phyloP scores from a whole-genome alignment of 2,888 invertebrate genomes.

The Onthophagus sagittarius region DNA sequence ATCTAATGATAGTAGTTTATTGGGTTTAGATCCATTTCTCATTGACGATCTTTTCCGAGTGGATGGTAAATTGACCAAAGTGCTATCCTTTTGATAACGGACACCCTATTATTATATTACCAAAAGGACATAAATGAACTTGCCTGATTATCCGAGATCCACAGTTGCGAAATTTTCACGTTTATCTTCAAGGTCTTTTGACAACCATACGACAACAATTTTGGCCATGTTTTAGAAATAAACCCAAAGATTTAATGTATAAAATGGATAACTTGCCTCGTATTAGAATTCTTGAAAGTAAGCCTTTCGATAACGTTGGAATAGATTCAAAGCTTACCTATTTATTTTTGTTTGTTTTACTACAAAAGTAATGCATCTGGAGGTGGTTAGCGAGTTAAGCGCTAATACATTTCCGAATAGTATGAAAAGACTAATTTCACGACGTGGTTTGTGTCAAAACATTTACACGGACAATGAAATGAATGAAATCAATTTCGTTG shows the following conservation, averaged over 20 bases:
- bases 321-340: slow-evolving; percentile 20
- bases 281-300: not conserved
- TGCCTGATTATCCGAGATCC: slow-evolving; percentile 20
- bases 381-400: not conserved
- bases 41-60: slow-evolving; percentile 4
- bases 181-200: slow-evolving; percentile 25
- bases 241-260: not conserved
- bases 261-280: slow-evolving; percentile 18
- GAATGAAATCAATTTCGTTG: no score
- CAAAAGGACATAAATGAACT: no score
- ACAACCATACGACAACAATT: no score
- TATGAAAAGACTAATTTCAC: not conserved
- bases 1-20: no score
- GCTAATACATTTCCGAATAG: not conserved
- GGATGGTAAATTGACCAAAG: not conserved
- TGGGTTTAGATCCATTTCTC: no score
- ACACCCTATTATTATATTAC: no score
- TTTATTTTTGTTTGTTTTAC: not conserved
- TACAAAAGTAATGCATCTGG: not conserved
- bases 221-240: slow-evolving; percentile 30
- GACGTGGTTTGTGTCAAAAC: not conserved
- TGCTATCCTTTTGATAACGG: no score
- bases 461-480: no score
- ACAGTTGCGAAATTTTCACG: slow-evolving; percentile 25
- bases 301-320: slow-evolving; percentile 26